A percentile compares a stretch with the other conserved stretches of the same genome.
These are phyloP conservation scores for Misgurnus mizolepis DNA, from an alignment of 2,113 vertebrate genomes.

Conservation along the genomic window DNA sequence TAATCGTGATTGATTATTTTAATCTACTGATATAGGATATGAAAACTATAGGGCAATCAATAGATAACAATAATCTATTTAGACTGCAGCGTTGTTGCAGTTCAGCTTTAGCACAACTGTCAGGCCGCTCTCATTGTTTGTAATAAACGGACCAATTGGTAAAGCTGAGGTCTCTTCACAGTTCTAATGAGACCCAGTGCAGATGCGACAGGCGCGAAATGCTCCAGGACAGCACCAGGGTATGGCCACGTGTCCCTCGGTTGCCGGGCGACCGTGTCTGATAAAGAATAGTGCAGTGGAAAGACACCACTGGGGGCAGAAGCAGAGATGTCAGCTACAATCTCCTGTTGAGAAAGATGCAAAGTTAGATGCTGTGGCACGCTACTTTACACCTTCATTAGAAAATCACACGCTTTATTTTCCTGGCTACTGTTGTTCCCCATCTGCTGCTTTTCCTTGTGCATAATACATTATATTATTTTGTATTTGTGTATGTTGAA, in stretches of 20 bases:
- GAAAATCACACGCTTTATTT: not conserved
- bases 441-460: too few relatives aligned
- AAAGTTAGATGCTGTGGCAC: not conserved
- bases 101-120: not conserved
- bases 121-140: not conserved
- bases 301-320: constrained; percentile 16
- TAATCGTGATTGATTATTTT: not conserved
- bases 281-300: not conserved
- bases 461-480: too few relatives aligned
- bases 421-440: not conserved
- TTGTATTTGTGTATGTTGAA: too few relatives aligned
- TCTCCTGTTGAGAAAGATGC: constrained; percentile 21
- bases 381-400: not conserved
- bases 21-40: not conserved
- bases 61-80: not conserved
- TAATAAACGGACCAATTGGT: not conserved
- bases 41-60: not conserved
- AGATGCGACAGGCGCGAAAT: constrained; percentile 8
- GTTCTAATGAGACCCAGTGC: constrained; percentile 19
- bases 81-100: not conserved
- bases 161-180: constrained; percentile 9
- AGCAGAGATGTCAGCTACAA: constrained; percentile 20
- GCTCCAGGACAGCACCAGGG: constrained; percentile 25
- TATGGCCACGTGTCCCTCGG: constrained; percentile 18
- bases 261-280: constrained; percentile 14